Evolutionary conservation across 2,888 invertebrate species (phyloP).

Genomic region (Mesorhabditis sp.): DNA sequence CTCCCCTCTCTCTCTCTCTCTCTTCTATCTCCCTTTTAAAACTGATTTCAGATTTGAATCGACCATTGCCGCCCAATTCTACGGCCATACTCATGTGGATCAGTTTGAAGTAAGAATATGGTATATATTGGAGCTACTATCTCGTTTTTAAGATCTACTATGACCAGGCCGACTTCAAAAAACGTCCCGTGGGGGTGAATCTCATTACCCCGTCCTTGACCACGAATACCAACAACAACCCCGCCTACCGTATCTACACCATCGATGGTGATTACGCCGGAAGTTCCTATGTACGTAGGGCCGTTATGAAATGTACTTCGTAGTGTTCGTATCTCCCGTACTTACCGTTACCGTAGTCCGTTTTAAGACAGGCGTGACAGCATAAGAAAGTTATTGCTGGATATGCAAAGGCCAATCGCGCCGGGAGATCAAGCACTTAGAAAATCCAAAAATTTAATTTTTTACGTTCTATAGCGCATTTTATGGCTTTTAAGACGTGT

Average conservation of each 20-base stretch:
- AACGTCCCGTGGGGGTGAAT: slow-evolving; percentile 41
- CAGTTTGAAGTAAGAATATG: slow-evolving; percentile 67
- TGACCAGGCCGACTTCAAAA: slow-evolving; percentile 35
- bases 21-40: neutral
- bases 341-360: too few relatives aligned
- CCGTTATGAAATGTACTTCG: slow-evolving; percentile 65
- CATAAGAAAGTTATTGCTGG: too few relatives aligned
- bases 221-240: slow-evolving; percentile 73
- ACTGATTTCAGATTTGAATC: slow-evolving; percentile 68
- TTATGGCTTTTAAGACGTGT: slow-evolving; percentile 39
- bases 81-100: slow-evolving; percentile 87
- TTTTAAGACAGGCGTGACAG: too few relatives aligned
- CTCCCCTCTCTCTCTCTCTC: neutral
- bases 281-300: slow-evolving; percentile 46
- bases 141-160: slow-evolving; percentile 32
- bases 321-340: too few relatives aligned
- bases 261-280: slow-evolving; percentile 75
- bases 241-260: slow-evolving; percentile 88
- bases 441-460: too few relatives aligned
- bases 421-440: too few relatives aligned
- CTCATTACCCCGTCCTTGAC: slow-evolving; percentile 77
- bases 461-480: slow-evolving; percentile 36
- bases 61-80: slow-evolving; percentile 76
- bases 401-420: too few relatives aligned
- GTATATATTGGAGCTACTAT: neutral